Conservation (phyloP, 2,888 invertebrate genomes). For the Trachelus stipa region DNA sequence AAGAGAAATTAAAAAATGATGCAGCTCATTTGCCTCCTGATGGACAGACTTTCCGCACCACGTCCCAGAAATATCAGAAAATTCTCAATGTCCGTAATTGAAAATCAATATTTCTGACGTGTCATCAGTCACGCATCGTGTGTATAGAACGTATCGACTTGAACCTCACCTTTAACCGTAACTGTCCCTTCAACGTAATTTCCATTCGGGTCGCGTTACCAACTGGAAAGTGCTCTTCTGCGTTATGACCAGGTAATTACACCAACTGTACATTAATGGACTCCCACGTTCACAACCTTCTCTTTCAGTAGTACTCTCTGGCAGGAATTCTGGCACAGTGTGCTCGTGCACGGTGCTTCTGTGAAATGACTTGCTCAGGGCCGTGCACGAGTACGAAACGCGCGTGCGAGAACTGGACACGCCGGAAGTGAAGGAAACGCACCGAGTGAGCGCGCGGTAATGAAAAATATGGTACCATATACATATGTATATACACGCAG, state of each 20-base stretch:
- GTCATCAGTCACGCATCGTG: background rate
- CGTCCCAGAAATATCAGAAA: background rate
- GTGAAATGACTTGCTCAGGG: background rate
- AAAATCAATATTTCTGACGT: background rate
- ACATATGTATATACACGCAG: too few relatives aligned
- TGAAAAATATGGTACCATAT: background rate
- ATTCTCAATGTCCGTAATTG: background rate
- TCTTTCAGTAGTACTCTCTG: background rate
- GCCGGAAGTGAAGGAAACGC: background rate
- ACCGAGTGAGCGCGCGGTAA: background rate
- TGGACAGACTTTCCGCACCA: background rate
- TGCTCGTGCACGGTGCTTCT: background rate
- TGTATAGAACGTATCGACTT: background rate
- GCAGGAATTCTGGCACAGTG: background rate
- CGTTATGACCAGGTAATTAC: conserved; percentile 44
- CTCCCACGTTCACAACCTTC: conserved; percentile 1
- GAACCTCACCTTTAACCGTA: conserved; percentile 3
- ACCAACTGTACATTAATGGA: conserved; percentile 32
- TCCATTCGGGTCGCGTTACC: conserved; percentile 1
- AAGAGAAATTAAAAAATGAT: background rate
- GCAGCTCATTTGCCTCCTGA: background rate
- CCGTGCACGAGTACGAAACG: background rate
- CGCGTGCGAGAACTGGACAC: background rate
- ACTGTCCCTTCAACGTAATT: background rate
- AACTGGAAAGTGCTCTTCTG: conserved; percentile 45